These are phyloP conservation scores for Trachurus trachurus DNA, from an alignment of 2,797 vertebrate species.

Conservation along the genomic window DNA sequence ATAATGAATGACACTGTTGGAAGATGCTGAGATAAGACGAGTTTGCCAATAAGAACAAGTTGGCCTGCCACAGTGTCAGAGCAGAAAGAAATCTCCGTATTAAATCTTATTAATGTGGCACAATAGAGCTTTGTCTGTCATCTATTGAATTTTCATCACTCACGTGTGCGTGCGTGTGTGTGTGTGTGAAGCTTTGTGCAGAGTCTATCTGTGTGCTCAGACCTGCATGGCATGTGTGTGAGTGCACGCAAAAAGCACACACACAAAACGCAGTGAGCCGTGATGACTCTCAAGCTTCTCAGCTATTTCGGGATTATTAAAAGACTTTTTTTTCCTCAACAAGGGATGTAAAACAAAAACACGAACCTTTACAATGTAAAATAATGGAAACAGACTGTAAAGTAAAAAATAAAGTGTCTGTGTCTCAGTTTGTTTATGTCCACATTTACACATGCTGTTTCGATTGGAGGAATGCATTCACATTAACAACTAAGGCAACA, in stretches of 20 bases:
- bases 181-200: slow-evolving; percentile 37
- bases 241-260: slow-evolving; percentile 14
- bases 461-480: too few species aligned
- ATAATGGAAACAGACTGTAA: not conserved
- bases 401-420: not conserved
- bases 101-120: slow-evolving; percentile 73
- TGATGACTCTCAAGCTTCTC: slow-evolving; percentile 41
- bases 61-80: slow-evolving; percentile 54
- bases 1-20: slow-evolving; percentile 62
- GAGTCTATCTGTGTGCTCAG: slow-evolving; percentile 20
- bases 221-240: slow-evolving; percentile 25
- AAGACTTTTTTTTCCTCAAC: slow-evolving; percentile 27
- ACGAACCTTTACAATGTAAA: slow-evolving; percentile 10
- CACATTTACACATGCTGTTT: too few species aligned
- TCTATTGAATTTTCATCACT: slow-evolving; percentile 54
- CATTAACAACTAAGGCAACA: too few species aligned
- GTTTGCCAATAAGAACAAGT: slow-evolving; percentile 69
- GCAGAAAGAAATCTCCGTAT: slow-evolving; percentile 57
- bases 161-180: slow-evolving; percentile 24
- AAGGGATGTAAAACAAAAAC: slow-evolving; percentile 5
- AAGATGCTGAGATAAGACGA: slow-evolving; percentile 65
- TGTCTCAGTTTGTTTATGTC: too few species aligned
- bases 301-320: slow-evolving; percentile 45
- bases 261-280: slow-evolving; percentile 43
- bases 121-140: slow-evolving; percentile 72